Conservation (phyloP, 2,888 invertebrate genomes). For the Fragum sueziense region DNA sequence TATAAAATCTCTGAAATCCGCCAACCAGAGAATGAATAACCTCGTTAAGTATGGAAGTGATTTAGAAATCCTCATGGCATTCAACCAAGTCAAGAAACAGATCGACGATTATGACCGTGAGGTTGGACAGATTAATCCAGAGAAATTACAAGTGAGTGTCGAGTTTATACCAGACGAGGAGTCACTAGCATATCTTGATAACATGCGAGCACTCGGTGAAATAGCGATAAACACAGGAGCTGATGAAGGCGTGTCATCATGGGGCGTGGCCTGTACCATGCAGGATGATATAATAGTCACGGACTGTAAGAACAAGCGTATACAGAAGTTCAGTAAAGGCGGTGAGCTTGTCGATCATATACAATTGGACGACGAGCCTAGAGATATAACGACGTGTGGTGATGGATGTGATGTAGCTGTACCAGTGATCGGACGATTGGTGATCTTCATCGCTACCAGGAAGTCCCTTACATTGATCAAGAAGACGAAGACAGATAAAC, state of each 20-base stretch:
- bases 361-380: conserved; percentile 73
- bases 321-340: conserved; percentile 74
- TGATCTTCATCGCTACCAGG: conserved; percentile 68
- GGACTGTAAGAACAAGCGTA: conserved; percentile 72
- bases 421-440: conserved; percentile 68
- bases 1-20: conserved; percentile 64
- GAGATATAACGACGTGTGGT: conserved; percentile 71
- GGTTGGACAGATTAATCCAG: conserved; percentile 58
- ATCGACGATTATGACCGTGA: conserved; percentile 60
- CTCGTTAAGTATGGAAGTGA: conserved; percentile 74
- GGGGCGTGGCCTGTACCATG: conserved; percentile 74
- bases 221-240: conserved; percentile 64
- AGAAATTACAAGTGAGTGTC: conserved; percentile 57
- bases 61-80: conserved; percentile 69
- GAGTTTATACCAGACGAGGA: conserved; percentile 64
- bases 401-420: conserved; percentile 72
- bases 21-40: conserved; percentile 67
- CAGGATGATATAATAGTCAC: conserved; percentile 75
- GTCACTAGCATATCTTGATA: conserved; percentile 64
- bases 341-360: conserved; percentile 76
- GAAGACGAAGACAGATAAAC: conserved; percentile 70
- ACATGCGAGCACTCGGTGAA: conserved; percentile 58
- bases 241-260: conserved; percentile 67
- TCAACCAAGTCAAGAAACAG: conserved; percentile 62
- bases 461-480: conserved; percentile 65